Conservation (phyloP, 1,140 invertebrate species). For the Reticulitermes speratus region DNA sequence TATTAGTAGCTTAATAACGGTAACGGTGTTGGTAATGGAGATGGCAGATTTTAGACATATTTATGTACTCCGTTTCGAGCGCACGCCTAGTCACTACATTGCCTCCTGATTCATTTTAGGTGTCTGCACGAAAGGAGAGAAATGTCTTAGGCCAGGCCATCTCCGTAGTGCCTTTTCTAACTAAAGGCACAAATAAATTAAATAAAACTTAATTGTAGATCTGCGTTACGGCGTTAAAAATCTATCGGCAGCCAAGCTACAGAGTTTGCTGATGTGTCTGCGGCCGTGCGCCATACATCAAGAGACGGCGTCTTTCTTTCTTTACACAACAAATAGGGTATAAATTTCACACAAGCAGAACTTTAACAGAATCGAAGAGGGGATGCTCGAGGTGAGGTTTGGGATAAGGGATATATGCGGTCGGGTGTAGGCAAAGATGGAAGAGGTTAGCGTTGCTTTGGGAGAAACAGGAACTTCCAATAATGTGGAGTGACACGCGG, state of each 20-base stretch:
- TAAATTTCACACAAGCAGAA: background rate
- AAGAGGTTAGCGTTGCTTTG: background rate
- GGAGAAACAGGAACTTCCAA: background rate
- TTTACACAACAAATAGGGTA: conserved; percentile 10
- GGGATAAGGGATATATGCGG: background rate
- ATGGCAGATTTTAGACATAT: no score
- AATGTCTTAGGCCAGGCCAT: no score
- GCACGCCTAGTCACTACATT: no score
- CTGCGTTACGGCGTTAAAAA: no score
- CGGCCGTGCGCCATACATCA: background rate
- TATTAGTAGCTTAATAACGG: no score
- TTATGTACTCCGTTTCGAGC: no score
- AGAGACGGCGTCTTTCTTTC: background rate
- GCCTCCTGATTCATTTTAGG: no score
- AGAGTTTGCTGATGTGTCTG: background rate
- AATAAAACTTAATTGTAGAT: no score
- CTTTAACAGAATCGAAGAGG: background rate
- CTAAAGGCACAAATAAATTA: no score
- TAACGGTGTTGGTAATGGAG: no score
- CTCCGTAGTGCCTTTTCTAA: no score
- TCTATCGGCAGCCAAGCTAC: background rate
- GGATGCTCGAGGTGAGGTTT: background rate
- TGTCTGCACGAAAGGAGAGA: no score
- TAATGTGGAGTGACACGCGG: background rate
- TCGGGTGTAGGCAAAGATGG: background rate